phyloP scores from a whole-genome alignment of 2,113 vertebrate genomes.

The Leptodactylus fuscus region DNA sequence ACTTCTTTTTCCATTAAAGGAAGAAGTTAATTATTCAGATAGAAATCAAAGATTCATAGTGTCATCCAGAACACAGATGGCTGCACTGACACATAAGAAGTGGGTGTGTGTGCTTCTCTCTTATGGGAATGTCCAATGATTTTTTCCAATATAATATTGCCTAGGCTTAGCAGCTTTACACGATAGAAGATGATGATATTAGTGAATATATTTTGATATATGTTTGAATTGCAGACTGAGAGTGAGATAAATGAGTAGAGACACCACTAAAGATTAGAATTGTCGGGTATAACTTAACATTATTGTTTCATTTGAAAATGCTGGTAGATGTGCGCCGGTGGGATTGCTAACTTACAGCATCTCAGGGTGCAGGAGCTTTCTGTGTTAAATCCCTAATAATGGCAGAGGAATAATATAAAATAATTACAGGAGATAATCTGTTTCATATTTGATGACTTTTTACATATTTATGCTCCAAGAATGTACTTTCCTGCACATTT shows the following conservation, averaged over 20 bases:
- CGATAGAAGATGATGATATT: conserved; percentile 6
- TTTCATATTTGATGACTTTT: neutral
- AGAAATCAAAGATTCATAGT: conserved; percentile 58
- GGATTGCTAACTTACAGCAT: neutral
- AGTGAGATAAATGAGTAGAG: neutral
- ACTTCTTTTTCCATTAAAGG: conserved; percentile 44
- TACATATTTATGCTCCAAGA: neutral
- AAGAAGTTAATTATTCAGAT: conserved; percentile 56
- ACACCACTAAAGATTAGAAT: neutral
- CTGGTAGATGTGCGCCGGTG: no score
- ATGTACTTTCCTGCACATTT: neutral
- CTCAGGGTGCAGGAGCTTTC: neutral
- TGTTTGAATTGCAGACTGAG: neutral
- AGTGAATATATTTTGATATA: neutral
- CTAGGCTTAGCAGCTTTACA: neutral
- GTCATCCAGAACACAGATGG: conserved; percentile 56
- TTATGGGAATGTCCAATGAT: conserved; percentile 46
- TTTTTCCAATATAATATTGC: conserved; percentile 7
- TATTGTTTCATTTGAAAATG: neutral
- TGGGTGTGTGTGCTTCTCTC: conserved; percentile 48
- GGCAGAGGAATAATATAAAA: neutral
- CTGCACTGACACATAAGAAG: conserved; percentile 58
- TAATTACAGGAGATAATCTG: neutral
- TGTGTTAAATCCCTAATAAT: neutral
- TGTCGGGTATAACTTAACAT: neutral